Percentiles rank a stretch among this genome's conserved stretches.
These are phyloP conservation scores for Brotula barbata DNA, from an alignment of 2,797 vertebrate genomes.

Conservation along the genomic window DNA sequence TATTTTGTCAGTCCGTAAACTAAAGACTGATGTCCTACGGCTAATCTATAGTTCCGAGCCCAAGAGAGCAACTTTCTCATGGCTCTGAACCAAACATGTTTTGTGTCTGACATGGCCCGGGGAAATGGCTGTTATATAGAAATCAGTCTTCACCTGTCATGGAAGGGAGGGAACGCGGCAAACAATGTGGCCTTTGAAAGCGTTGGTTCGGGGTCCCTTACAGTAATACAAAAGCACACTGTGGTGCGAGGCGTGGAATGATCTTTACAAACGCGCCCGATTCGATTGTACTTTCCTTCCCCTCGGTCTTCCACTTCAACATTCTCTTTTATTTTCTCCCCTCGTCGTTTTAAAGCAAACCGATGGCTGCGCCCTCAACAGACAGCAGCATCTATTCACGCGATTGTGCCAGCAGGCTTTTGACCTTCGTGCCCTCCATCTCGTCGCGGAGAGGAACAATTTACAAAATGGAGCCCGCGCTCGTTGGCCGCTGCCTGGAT, in stretches of 20 bases:
- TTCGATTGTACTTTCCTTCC: slow-evolving; percentile 15
- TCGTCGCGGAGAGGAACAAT: slow-evolving; percentile 59
- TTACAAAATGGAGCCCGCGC: slow-evolving; percentile 64
- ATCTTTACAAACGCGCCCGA: slow-evolving; percentile 4
- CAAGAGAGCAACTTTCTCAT: slow-evolving; percentile 63
- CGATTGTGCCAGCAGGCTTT: slow-evolving; percentile 58
- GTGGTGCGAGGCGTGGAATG: slow-evolving; percentile 2
- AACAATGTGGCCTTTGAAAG: slow-evolving; percentile 25
- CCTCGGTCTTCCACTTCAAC: slow-evolving; percentile 12
- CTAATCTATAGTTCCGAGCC: slow-evolving; percentile 41
- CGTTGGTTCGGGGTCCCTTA: slow-evolving; percentile 24
- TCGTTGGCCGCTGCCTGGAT: slow-evolving; percentile 64
- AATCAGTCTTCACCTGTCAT: slow-evolving; percentile 62
- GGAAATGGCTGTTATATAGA: slow-evolving; percentile 59
- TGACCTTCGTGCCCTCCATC: slow-evolving; percentile 51
- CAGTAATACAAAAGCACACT: slow-evolving; percentile 3
- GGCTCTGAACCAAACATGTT: slow-evolving; percentile 57
- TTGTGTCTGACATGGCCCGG: slow-evolving; percentile 58
- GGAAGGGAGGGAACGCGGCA: slow-evolving; percentile 28
- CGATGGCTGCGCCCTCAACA: slow-evolving; percentile 27
- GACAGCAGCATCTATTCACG: slow-evolving; percentile 38
- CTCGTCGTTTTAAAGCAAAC: slow-evolving; percentile 46
- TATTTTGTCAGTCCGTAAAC: slow-evolving; percentile 23
- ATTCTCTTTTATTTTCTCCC: slow-evolving; percentile 51
- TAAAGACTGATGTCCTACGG: slow-evolving; percentile 12